Evolutionary conservation across 2,113 vertebrate species (phyloP).

Genomic region (Spermophilus dauricus): DNA sequence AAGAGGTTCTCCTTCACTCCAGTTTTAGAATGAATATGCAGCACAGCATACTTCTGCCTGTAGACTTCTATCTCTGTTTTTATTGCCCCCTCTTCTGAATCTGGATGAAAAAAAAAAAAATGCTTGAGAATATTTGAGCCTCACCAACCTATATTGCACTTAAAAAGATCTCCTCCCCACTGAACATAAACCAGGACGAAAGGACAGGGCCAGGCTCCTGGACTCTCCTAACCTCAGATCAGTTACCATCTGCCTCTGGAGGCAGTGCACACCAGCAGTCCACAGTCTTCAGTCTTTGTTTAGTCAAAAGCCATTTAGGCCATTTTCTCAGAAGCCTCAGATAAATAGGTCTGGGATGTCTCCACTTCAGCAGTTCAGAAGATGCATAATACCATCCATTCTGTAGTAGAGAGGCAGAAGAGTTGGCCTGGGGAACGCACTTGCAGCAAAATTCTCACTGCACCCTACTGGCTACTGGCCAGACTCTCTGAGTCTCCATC

Average conservation of each 20-base stretch:
- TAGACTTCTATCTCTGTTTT: neutral
- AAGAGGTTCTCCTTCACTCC: neutral
- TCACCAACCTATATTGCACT: neutral
- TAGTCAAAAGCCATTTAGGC: neutral
- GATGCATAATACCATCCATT: accelerated
- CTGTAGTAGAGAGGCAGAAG: neutral
- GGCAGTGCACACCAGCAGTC: neutral
- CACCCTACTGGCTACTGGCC: neutral
- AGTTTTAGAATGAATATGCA: neutral
- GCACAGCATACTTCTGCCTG: neutral
- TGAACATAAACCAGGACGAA: neutral
- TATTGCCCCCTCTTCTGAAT: neutral
- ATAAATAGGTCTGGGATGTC: neutral
- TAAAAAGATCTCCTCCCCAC: neutral
- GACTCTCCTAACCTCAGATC: neutral
- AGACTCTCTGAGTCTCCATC: neutral
- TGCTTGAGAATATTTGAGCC: neutral
- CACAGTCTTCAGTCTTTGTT: neutral
- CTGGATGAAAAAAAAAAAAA: neutral
- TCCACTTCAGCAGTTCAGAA: neutral
- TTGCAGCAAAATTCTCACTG: neutral
- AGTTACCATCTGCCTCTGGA: neutral
- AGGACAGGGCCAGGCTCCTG: neutral
- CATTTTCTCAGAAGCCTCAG: neutral
- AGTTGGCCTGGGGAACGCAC: neutral